A percentile compares a stretch with the other conserved stretches of the same genome.
Evolutionary conservation across 2,797 vertebrate genomes (phyloP).

Genomic region (Lophotriccus pileatus): DNA sequence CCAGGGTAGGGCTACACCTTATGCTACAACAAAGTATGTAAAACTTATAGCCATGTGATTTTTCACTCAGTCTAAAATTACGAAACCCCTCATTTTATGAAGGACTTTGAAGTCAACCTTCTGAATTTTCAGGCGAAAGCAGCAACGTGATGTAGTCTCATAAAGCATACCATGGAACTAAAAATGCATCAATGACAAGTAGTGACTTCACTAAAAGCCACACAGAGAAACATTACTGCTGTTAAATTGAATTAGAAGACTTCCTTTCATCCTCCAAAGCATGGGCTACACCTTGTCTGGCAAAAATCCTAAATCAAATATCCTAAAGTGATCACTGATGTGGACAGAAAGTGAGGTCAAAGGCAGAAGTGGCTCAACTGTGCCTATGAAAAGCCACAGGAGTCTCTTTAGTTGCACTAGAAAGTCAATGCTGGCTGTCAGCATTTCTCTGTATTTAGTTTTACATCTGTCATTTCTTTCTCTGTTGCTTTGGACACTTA

Average conservation of each 20-base stretch:
- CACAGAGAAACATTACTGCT: neutral
- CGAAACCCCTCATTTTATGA: neutral
- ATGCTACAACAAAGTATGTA: neutral
- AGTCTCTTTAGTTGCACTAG: neutral
- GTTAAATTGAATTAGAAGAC: neutral
- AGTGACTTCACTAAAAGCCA: neutral
- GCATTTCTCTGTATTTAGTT: neutral
- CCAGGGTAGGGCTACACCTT: neutral
- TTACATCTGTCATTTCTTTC: neutral
- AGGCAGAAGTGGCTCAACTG: neutral
- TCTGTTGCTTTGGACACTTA: neutral
- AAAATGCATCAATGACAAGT: neutral
- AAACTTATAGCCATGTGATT: neutral
- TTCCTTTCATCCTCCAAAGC: neutral
- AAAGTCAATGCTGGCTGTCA: neutral
- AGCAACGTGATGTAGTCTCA: neutral
- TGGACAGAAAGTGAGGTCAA: neutral
- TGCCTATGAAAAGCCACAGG: neutral
- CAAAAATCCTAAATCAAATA: neutral
- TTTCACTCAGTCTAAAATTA: neutral
- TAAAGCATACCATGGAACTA: neutral
- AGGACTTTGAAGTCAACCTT: neutral
- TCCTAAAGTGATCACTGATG: neutral
- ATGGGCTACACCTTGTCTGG: neutral
- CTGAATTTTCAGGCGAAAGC: neutral